Conservation (phyloP, 1,140 invertebrate genomes). For the Pantala flavescens region DNA sequence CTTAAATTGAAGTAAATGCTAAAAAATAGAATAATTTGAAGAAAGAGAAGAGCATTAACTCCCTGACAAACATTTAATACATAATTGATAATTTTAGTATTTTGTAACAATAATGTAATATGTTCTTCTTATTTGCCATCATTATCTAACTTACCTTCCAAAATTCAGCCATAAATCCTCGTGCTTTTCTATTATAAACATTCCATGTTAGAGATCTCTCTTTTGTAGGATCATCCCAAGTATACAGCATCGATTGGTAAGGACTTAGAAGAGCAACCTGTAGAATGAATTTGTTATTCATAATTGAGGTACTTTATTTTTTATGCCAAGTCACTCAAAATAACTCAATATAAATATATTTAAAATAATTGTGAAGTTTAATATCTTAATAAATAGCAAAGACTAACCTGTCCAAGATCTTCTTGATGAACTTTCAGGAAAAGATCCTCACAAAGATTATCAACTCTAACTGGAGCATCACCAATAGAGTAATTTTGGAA, state of each 20-base stretch:
- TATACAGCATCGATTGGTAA: slow-evolving; percentile 66
- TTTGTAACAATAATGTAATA: too few relatives aligned
- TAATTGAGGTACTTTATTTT: not conserved
- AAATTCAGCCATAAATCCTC: slow-evolving; percentile 58
- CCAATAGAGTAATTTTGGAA: slow-evolving; percentile 57
- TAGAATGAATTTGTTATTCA: not conserved
- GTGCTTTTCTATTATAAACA: slow-evolving; percentile 66
- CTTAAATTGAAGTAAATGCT: too few relatives aligned
- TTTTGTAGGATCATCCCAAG: slow-evolving; percentile 74
- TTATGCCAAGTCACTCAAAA: too few relatives aligned
- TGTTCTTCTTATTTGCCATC: too few relatives aligned
- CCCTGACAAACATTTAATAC: too few relatives aligned
- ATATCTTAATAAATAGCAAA: not conserved
- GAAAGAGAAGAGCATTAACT: too few relatives aligned
- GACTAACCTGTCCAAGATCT: slow-evolving; percentile 45
- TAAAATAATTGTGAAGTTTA: not conserved
- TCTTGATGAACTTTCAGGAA: slow-evolving; percentile 72
- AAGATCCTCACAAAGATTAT: slow-evolving; percentile 70
- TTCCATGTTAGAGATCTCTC: slow-evolving; percentile 67
- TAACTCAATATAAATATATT: not conserved
- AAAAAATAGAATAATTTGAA: too few relatives aligned
- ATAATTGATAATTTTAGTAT: too few relatives aligned
- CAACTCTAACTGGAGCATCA: slow-evolving; percentile 65
- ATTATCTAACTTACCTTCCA: slow-evolving; percentile 39
- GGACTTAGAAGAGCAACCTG: slow-evolving; percentile 64